Evolutionary conservation across 2,888 invertebrate genomes (phyloP), one percentile per base, ranked within the genome.

Genomic region (Thymelicus lineola): DNA sequence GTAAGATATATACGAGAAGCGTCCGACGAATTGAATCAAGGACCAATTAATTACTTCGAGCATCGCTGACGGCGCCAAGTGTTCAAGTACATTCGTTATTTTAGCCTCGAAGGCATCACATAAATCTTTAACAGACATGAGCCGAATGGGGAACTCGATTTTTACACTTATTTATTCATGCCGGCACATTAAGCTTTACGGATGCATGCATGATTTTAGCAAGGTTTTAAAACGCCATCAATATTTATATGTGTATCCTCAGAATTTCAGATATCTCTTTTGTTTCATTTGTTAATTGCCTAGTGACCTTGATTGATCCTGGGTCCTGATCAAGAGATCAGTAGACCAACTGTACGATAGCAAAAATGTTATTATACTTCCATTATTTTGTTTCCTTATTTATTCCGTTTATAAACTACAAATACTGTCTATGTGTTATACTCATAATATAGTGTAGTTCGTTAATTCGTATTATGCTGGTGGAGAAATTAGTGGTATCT

Each of bases 51-150:
- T 75, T 73, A 73, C 71, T 72, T 71, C 35, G 63, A 67, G 55
- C 62, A 53, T 67, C 71, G 55, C 59, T 78, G 82, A 75, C 58
- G 83, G 84, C 83, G 82, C 82, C 85, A 80, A 79, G 79, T 75
- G 71, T 74, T 71, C 75, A 69, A 64, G 60, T 71, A 66, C 70
- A 64, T 69, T 71, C 71, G 70, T 73, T 58, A 62, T 35, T 46
- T 55, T 50, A 73, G 69, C 74, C 73, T 75, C 72, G 72, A 70
- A 63, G 73, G 38, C 68, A 64, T 69, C 71, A 74, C 73, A 71
- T 75, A 74, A 76, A 77, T 77, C 72, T 75, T 74, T 53, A 17
- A 48, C 67, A 66, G 62, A 74, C 76, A 73, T 71, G 74, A 71
- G 59, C 38, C 61, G 76, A 76, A 77, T 76, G 68, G 55, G 69